These are phyloP conservation scores for Melanotaenia boesemani DNA, from an alignment of 2,797 vertebrate genomes.

Conservation along the genomic window DNA sequence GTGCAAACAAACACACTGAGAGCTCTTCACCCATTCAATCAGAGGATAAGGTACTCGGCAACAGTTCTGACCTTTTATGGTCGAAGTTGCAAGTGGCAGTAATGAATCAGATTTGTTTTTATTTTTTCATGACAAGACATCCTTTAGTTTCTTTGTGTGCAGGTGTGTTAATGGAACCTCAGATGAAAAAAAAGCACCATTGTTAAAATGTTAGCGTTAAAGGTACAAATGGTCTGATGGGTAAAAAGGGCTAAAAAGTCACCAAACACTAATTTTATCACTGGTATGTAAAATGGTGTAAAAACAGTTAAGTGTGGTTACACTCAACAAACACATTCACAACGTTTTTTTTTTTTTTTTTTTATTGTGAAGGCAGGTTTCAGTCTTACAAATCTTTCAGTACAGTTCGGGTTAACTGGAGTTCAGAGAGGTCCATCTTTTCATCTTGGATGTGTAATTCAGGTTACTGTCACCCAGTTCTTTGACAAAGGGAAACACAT, in stretches of 20 bases:
- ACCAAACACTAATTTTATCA: not conserved
- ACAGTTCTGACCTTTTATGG: slow-evolving; percentile 69
- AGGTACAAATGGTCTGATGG: not conserved
- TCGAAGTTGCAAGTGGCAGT: slow-evolving; percentile 42
- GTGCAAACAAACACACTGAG: slow-evolving; percentile 28
- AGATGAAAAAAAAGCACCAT: not conserved
- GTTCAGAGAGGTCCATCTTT: no score
- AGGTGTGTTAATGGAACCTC: slow-evolving; percentile 1
- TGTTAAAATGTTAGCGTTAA: not conserved
- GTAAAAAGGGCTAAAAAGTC: not conserved
- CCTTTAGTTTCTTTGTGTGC: slow-evolving; percentile 10
- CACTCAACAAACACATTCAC: not conserved
- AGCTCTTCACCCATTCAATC: slow-evolving; percentile 43
- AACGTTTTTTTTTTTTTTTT: not conserved
- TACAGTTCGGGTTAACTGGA: no score
- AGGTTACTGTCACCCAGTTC: no score
- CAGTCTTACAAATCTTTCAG: no score
- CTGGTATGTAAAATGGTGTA: not conserved
- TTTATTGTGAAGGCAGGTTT: not conserved
- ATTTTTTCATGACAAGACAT: slow-evolving; percentile 1
- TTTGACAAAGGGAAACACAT: no score
- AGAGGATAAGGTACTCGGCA: slow-evolving; percentile 52
- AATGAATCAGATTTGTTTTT: slow-evolving; percentile 32
- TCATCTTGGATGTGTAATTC: no score
- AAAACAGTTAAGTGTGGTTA: slow-evolving; percentile 5